Base-by-base conservation (phyloP, 2,888 invertebrate species). In the Andrena bicolor region DNA sequence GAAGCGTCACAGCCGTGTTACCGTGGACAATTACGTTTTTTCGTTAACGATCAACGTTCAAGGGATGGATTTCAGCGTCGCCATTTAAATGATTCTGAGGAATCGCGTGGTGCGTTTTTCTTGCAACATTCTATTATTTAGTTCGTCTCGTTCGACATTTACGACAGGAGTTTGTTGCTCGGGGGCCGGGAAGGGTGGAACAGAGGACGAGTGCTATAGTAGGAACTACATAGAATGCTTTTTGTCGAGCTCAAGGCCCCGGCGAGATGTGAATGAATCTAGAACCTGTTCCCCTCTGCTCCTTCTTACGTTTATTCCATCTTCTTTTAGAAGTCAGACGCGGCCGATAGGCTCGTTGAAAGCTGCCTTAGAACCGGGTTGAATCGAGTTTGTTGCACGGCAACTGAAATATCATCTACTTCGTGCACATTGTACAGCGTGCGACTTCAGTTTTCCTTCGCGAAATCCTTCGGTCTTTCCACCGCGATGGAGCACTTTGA, bases 241-340 rank as follows among this genome's bases (percentile, higher is more conserved):
- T 91, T 91, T 91, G 88, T 89, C 61, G 76, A 53, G 81, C 88
- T 86, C 92, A 92, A 92, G 92, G 92, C 86, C 92, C 90, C 82
- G 82, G 69, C 80, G 88, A 89, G 92, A 92, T 88, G 92, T 92
- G 92, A 92, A 92, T 92, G 92, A 92, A 91, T 92, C 91, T 92
- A 92, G 91, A 92, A 92, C 92, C 92, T 92, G 92, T 92, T 92
- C 88, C 89, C 87, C 86, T 85, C 83, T 86, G 84, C 73, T 88
- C 85, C 87, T 88, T 88, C 87, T 90, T 89, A 86, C 86, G 84
- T 78, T 86, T 84, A 80, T 74, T 80, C 83, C 85, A 80, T 64
- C 86, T 86, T 81, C 87, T 88, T 85, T 77, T 80, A 65, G 77
- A 69, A 86, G 86, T 73, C 84, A 83, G 76, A 68, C 77, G 48